Percentiles rank a stretch among this genome's conserved stretches.
These are phyloP conservation scores for Charina bottae DNA, from an alignment of 2,113 vertebrate species.

Conservation along the genomic window DNA sequence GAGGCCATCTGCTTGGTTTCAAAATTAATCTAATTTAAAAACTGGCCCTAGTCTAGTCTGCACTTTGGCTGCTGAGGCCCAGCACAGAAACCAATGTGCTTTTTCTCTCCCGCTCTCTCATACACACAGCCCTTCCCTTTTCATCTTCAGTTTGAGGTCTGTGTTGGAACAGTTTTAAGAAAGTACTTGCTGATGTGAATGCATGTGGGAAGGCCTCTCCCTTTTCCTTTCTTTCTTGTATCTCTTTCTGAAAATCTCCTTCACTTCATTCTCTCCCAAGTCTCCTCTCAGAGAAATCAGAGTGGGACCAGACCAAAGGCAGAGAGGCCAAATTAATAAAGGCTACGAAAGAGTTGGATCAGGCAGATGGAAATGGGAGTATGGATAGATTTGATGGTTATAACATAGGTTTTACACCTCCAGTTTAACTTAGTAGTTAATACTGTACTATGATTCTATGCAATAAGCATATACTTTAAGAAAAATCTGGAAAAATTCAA, in stretches of 20 bases:
- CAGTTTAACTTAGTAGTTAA: background rate
- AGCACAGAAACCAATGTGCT: background rate
- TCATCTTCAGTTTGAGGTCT: background rate
- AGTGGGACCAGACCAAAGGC: background rate
- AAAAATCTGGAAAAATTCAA: fast-evolving
- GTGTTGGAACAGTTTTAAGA: background rate
- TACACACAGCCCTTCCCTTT: background rate
- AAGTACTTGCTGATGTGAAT: background rate
- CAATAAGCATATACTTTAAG: background rate
- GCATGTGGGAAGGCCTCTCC: background rate
- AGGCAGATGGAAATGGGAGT: background rate
- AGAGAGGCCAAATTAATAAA: background rate
- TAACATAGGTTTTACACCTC: background rate
- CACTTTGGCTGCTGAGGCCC: background rate
- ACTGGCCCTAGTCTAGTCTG: background rate
- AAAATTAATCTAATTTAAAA: slow-evolving; percentile 6
- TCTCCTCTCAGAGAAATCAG: background rate
- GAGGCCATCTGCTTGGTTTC: background rate
- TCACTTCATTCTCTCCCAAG: background rate
- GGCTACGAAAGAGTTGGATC: background rate
- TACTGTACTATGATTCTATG: background rate
- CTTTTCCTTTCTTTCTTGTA: background rate
- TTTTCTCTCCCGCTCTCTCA: background rate
- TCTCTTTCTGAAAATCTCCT: background rate
- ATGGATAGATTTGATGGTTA: background rate